Evolutionary conservation across 2,113 vertebrate genomes (phyloP), one percentile per base, ranked within the genome.

Genomic region (Sander vitreus): DNA sequence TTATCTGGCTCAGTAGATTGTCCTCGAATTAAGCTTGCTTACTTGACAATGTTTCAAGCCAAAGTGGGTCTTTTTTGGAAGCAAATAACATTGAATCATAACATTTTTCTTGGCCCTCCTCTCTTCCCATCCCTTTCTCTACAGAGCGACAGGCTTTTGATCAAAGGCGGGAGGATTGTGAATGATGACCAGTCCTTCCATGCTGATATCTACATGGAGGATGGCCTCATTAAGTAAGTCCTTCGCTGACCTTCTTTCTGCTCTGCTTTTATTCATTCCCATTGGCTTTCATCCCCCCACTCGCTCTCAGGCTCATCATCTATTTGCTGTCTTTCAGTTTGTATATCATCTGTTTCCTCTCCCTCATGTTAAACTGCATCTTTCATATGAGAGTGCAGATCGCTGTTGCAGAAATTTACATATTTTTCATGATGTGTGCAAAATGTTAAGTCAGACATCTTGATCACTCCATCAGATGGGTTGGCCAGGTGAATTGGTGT

Each of bases 111-210:
- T 36, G 59, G 43, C 33, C 13, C 4, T 43, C 63, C 16, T 54
- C 10, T 59, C 55, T n/a, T n/a, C 33, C 11, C 55, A 1, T 64
- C n/a, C 10, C 50, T 60, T 39, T 54, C 86, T 65, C 92, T 72
- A 9, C 91, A 99, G 98, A 98, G 98, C 58, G 98, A 99, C 87
- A 95, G 97, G 94, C 97, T 99, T 89, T 96, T 99, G 85, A 97
- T 99, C 93, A 99, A 99, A 96, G 98, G 98, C 71, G 98, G 98
- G 70, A 95, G 98, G 90, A 97, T 99, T 47, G 98, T 99, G 89
- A 99, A 99, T 0, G 98, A 99, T 96, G 98, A 99, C 81, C 98
- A 99, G 88, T 99, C 98, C 23, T 98, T 99, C 90, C 96, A 96
- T 87, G 98, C 97, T 10, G 98, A 99, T 83, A 97, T 99, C 93